These are phyloP conservation scores for Drosophila nigrodunni DNA, from an alignment of 1,140 invertebrate genomes.

Conservation along the genomic window DNA sequence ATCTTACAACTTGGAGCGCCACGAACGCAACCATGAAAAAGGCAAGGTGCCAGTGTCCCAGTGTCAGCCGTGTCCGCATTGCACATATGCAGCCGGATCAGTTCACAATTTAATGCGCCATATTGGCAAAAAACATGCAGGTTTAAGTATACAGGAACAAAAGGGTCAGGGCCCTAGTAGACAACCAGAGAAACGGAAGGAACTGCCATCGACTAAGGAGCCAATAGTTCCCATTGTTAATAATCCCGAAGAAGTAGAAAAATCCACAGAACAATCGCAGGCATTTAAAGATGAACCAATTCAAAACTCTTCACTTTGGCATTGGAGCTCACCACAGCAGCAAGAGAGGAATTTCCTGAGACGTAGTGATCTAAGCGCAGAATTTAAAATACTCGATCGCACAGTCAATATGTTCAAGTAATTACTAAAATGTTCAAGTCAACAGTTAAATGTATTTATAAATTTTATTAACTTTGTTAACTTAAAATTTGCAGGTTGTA, in stretches of 20 bases:
- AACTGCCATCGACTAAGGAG: neutral
- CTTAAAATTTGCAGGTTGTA: constrained; percentile 16
- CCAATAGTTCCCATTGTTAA: neutral
- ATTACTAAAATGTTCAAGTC: constrained; percentile 34
- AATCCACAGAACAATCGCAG: neutral
- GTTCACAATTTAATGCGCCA: constrained; percentile 43
- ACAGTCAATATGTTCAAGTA: constrained; percentile 37
- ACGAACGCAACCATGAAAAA: constrained; percentile 42
- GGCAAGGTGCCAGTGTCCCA: constrained; percentile 37
- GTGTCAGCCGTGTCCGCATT: constrained; percentile 42
- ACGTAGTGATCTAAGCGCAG: constrained; percentile 14
- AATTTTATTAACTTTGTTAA: neutral
- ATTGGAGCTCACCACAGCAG: constrained; percentile 31
- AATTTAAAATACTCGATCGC: constrained; percentile 16
- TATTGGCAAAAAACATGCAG: constrained; percentile 34
- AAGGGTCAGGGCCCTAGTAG: neutral
- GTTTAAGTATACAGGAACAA: neutral
- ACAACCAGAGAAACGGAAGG: neutral
- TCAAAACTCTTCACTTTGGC: constrained; percentile 16
- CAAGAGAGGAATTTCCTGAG: constrained; percentile 31
- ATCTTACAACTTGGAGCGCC: constrained; percentile 32
- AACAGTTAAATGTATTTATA: neutral
- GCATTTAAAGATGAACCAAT: neutral
- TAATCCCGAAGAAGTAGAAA: neutral
- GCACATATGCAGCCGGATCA: constrained; percentile 40